A percentile compares a stretch with the other conserved stretches of the same genome.
These are phyloP conservation scores for Jaculus jaculus DNA, from an alignment of 2,113 vertebrate species.

Conservation along the genomic window DNA sequence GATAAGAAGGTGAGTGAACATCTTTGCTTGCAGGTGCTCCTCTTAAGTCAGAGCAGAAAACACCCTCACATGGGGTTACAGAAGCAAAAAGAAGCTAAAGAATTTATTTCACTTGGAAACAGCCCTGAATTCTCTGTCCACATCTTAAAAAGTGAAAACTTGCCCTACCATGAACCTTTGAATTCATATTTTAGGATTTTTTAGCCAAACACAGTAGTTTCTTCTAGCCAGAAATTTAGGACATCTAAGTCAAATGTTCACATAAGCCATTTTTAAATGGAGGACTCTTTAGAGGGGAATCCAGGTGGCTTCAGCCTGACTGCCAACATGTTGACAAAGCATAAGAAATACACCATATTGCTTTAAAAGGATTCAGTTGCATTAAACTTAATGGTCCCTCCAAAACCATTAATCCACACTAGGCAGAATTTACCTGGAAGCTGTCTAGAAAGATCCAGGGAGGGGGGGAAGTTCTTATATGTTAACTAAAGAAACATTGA, in stretches of 20 bases:
- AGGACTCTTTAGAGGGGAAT: constrained; percentile 47
- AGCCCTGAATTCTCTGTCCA: not conserved
- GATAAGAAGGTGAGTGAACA: not conserved
- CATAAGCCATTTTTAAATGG: constrained; percentile 27
- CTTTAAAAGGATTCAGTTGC: constrained; percentile 56
- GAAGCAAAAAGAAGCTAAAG: not conserved
- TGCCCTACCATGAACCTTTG: not conserved
- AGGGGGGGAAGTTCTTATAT: constrained; percentile 15
- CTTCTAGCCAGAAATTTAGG: not conserved
- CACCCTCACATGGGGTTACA: not conserved
- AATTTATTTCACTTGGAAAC: not conserved
- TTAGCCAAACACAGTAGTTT: constrained; percentile 15
- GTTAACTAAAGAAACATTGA: constrained; percentile 52
- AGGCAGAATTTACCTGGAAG: constrained; percentile 45
- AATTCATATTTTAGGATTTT: not conserved
- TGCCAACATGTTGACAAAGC: constrained; percentile 20
- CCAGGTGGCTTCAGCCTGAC: constrained; percentile 34
- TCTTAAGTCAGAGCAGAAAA: constrained; percentile 10
- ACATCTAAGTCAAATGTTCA: constrained; percentile 23
- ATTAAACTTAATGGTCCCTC: constrained; percentile 66
- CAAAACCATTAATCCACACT: constrained; percentile 63
- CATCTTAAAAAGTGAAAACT: not conserved
- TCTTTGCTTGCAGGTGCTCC: not conserved
- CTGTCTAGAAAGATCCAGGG: not conserved
- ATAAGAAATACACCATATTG: constrained; percentile 25